A percentile compares a stretch with the other conserved stretches of the same genome.
These are phyloP conservation scores for Scytalopus superciliaris DNA, from an alignment of 2,113 vertebrate species.

Conservation along the genomic window DNA sequence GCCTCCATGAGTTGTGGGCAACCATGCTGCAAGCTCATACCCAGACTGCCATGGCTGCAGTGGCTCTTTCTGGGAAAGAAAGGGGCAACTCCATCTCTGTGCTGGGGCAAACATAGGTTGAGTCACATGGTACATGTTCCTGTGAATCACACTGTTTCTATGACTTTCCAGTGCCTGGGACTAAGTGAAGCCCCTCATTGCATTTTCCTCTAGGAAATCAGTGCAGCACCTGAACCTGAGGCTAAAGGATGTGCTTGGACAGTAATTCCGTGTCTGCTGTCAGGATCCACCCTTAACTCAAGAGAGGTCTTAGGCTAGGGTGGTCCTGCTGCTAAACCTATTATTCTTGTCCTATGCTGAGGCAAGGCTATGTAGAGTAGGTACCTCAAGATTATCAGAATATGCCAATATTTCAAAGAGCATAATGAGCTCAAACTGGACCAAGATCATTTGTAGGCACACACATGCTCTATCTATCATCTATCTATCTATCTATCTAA, in stretches of 20 bases:
- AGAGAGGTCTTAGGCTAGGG: background rate
- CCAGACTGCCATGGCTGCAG: background rate
- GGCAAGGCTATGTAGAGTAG: background rate
- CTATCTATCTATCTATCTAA: background rate
- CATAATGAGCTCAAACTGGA: background rate
- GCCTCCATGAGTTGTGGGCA: background rate
- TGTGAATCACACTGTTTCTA: background rate
- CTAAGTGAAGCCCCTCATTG: fast-evolving
- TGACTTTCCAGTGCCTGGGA: background rate
- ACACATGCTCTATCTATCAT: fast-evolving
- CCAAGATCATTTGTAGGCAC: background rate
- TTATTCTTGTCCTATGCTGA: background rate
- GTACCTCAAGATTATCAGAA: background rate
- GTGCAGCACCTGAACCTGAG: background rate
- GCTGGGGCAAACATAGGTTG: background rate
- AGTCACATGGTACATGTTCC: background rate
- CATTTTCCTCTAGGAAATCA: background rate
- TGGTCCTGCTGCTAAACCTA: background rate
- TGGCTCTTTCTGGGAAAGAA: background rate
- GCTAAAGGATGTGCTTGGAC: background rate
- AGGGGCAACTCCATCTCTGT: background rate
- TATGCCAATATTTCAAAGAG: background rate
- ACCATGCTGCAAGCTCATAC: background rate
- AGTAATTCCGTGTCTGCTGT: background rate
- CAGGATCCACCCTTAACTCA: background rate